Conservation (phyloP, 2,797 vertebrate species). For the Coluber constrictor region DNA sequence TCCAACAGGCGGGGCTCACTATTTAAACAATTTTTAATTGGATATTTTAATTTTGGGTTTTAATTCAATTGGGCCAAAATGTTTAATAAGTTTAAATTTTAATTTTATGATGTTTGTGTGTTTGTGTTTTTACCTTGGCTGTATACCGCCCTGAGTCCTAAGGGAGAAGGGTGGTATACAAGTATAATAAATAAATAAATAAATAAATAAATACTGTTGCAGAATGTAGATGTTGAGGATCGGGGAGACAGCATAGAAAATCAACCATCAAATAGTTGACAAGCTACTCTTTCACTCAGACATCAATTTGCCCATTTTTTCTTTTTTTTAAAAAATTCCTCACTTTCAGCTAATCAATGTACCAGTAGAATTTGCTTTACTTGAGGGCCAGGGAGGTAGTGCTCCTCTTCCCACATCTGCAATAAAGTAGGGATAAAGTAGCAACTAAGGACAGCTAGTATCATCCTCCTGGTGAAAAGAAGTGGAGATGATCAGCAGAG, state of each 20-base stretch:
- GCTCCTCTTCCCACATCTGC: background rate
- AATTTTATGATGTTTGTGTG: too few species aligned
- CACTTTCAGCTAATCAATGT: background rate
- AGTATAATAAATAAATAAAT: too few species aligned
- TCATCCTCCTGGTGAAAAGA: background rate
- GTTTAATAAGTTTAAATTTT: too few species aligned
- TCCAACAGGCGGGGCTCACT: too few species aligned
- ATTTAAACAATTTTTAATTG: too few species aligned
- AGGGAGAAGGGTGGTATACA: too few species aligned
- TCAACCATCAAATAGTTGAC: conserved; percentile 36
- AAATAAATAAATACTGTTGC: too few species aligned
- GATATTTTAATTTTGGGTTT: too few species aligned
- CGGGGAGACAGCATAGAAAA: conserved; percentile 36
- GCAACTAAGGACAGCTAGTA: background rate
- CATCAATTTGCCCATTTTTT: background rate
- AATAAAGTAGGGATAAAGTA: background rate
- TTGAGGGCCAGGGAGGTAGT: background rate
- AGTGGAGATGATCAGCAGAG: background rate
- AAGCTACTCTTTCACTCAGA: conserved; percentile 22
- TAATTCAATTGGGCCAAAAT: too few species aligned
- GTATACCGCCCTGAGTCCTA: too few species aligned
- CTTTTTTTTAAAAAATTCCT: conserved; percentile 7
- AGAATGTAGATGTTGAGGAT: background rate
- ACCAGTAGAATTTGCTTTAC: background rate
- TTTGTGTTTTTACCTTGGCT: too few species aligned